Base-by-base conservation (phyloP, 2,888 invertebrate genomes). In the Parnassius orleans region DNA sequence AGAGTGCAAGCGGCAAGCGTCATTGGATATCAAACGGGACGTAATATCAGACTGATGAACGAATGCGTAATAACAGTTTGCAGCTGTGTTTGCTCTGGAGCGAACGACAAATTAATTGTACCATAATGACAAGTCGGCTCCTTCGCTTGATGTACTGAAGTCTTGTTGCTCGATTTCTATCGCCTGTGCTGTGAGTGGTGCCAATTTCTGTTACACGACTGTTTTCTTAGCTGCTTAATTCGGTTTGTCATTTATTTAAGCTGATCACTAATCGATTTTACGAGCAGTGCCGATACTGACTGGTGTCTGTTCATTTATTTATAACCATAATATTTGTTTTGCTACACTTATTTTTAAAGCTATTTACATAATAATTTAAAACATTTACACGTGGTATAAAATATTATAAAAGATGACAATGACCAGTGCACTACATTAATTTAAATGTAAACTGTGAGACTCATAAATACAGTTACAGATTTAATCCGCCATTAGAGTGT, bases 71-170 rank as follows among this genome's bases (percentile, higher is more conserved):
- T 68, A 68, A 71, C 69, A 65, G 78, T 76, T 76, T 63, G 71
- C 69, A 77, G 83, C 76, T 70, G 76, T 81, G 75, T 80, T 83
- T 79, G 75, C 79, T 77, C 77, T 75, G 76, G 73, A 67, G 61
- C 69, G 73, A 75, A 78, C 76, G 81, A 84, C 84, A 80, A 80
- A 83, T 86, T 87, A 86, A 87, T 86, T 79, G 81, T 74, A 73
- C 72, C 66, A 67, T 86, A 86, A 88, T 88, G 82, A 87, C 80
- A 83, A 79, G 82, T 68, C 81, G 79, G 80, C 76, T 33, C 57
- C 55, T 69, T 69, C 64, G 65, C 68, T 69, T 70, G 68, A 72
- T 65, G 71, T 72, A 57, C 61, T 64, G 63, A 68, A 64, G 55
- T 70, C 72, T 71, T 71, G 73, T 74, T 74, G 73, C 67, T 72